Conservation (phyloP, 2,888 invertebrate genomes). For the Stenchaetothrips biformis region DNA sequence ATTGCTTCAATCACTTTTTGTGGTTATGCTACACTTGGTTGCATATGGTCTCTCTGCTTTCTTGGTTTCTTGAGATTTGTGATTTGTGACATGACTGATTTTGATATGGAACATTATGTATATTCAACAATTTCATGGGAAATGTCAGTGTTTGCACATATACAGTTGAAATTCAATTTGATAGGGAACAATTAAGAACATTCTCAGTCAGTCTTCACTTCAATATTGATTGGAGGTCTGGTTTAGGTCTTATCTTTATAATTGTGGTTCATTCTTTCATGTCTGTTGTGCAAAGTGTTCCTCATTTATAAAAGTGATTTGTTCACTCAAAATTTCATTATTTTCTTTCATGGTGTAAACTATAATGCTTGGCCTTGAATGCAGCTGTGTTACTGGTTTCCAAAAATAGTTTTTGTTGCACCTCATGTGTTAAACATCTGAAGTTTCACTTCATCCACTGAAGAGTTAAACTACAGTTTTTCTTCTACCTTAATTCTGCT, state of each 20-base stretch:
- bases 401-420: background rate
- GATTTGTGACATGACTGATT: conserved; percentile 3
- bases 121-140: background rate
- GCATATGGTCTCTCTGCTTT: background rate
- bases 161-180: background rate
- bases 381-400: background rate
- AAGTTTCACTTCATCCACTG: background rate
- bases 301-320: too few relatives aligned
- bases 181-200: background rate
- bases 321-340: too few relatives aligned
- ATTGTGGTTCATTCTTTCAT: background rate
- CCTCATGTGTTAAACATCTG: background rate
- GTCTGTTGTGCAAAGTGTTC: too few relatives aligned
- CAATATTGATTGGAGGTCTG: background rate
- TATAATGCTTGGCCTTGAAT: background rate
- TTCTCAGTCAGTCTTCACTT: background rate
- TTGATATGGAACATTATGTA: background rate
- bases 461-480: background rate
- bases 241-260: background rate
- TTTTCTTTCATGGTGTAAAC: too few relatives aligned
- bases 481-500: background rate
- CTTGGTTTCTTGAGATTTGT: background rate
- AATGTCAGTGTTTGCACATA: background rate
- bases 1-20: background rate
- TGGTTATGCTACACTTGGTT: background rate